Base-by-base conservation (phyloP, 2,888 invertebrate genomes). In the Cheilosia grossa region DNA sequence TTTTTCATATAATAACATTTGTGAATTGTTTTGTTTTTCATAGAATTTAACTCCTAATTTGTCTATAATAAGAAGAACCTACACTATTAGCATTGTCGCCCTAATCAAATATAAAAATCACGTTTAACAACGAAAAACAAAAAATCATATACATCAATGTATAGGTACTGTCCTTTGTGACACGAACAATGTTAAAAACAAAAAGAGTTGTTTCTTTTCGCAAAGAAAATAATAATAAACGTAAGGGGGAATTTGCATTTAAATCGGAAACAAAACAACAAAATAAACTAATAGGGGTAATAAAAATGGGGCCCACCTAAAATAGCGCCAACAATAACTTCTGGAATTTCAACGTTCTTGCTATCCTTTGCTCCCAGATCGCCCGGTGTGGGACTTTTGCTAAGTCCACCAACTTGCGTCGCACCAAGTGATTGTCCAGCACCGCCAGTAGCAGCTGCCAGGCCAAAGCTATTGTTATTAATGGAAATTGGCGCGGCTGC, bases 311-410 rank as follows among this genome's bases (percentile, higher is more conserved):
- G 91, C 93, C 93, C 92, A 94, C 98, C 99, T 92, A 99, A 94
- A 91, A 99, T 98, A 91, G 98, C 98, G 91, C 98, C 99, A 92
- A 99, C 98, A 93, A 98, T 98, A 93, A 96, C 95, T 94, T 98
- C 97, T 82, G 98, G 96, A 92, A 99, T 98, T 94, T 98, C 98
- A 91, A 98, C 96, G 93, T 97, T 97, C 94, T 96, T 97, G 91
- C 95, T 94, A 93, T 97, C 96, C 93, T 96, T 96, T 92, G 94
- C 94, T 89, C 93, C 93, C 90, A 94, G 93, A 93, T 96, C 96
- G 88, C 95, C 96, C 88, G 96, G 96, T 91, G 96, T 96, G 88
- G 95, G 95, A 92, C 96, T 96, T 94, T 96, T 96, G 93, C 95
- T 95, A 89, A 96, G 93, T 91, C 95, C 94, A 93, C 96, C 94